These are phyloP conservation scores for Paedocypris micromegethes DNA, from an alignment of 2,797 vertebrate species.

Conservation along the genomic window DNA sequence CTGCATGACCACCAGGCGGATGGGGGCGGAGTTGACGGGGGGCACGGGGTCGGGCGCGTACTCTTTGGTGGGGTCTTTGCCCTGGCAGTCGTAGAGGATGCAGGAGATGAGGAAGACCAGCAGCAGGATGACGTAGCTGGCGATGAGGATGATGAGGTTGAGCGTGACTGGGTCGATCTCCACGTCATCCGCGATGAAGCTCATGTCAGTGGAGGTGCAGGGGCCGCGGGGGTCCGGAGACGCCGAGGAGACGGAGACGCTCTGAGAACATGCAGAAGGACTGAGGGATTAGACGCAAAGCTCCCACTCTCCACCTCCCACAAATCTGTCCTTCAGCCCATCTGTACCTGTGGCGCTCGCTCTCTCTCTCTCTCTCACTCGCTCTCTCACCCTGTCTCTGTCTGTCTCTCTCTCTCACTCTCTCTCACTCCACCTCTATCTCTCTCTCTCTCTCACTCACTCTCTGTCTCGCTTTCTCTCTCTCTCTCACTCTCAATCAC, in stretches of 20 bases:
- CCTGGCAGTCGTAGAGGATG: slow-evolving; percentile 91
- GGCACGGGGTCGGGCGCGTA: slow-evolving; percentile 71
- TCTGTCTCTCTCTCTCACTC: too few relatives aligned
- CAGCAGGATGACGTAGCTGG: slow-evolving; percentile 91
- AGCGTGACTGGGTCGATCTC: slow-evolving; percentile 96
- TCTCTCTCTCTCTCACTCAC: too few relatives aligned
- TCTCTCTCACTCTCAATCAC: too few relatives aligned
- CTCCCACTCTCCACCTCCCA: neutral
- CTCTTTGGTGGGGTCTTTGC: slow-evolving; percentile 93
- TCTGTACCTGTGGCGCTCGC: too few relatives aligned
- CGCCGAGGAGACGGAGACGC: slow-evolving; percentile 22
- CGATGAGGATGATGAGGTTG: slow-evolving; percentile 91
- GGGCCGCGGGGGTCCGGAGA: slow-evolving; percentile 31
- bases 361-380: too few relatives aligned
- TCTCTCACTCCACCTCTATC: too few relatives aligned
- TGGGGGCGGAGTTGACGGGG: slow-evolving; percentile 73
- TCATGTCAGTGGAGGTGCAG: slow-evolving; percentile 56
- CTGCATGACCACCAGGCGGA: slow-evolving; percentile 84
- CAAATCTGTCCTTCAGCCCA: too few relatives aligned
- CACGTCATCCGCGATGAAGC: slow-evolving; percentile 72
- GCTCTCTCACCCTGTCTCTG: too few relatives aligned
- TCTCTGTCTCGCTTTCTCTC: too few relatives aligned
- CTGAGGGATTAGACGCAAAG: slow-evolving; percentile 25
- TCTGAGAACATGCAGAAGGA: neutral
- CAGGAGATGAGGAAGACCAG: slow-evolving; percentile 96